Base-by-base conservation (phyloP, 2,888 invertebrate genomes). In the Gisinianus flammeolus region DNA sequence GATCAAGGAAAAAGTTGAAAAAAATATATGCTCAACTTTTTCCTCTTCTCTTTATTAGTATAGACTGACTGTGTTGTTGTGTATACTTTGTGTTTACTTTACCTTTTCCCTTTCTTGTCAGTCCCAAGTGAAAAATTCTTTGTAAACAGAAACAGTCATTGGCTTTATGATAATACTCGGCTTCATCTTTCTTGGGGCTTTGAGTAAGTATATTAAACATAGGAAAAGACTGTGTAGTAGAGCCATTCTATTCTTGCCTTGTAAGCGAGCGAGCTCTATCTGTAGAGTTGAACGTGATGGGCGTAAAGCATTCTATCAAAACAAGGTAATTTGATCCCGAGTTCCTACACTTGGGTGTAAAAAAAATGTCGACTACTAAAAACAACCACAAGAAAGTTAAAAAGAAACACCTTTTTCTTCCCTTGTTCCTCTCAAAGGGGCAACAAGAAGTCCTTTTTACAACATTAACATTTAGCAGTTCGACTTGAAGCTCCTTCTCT, bases 321-420 rank as follows among this genome's bases (percentile, higher is more conserved):
- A 68, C 68, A 68, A 68, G 68, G 68, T 68, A 68, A 68, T 68
- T 68, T 68, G 68, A 68, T 35, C n/a, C 44, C 44, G 68, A n/a
- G n/a, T n/a, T n/a, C n/a, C n/a, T n/a, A 44, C 68, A 68, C 33
- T 68, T 68, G 44, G 19, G 44, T n/a, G 44, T 16, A 19, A 44
- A 68, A 44, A 68, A 68, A 68, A 68, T 68, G 67, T 33, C 31
- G 35, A 44, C 44, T 44, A 44, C 44, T 44, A 44, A 44, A 44
- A 64, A 64, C 64, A 26, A 64, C 64, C 26, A 64, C 64, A 64
- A 64, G 28, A 30, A 26, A 22, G 8, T 12, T 24, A 24, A 26
- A 64, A 26, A 58, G 58, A 58, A 58, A 58, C 58, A 58, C 58
- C 22, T 58, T 58, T 58, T 44, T 44, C 16, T 56, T 22, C 22